These are phyloP conservation scores for Furcifer pardalis DNA, from an alignment of 2,797 vertebrate species.

Conservation along the genomic window DNA sequence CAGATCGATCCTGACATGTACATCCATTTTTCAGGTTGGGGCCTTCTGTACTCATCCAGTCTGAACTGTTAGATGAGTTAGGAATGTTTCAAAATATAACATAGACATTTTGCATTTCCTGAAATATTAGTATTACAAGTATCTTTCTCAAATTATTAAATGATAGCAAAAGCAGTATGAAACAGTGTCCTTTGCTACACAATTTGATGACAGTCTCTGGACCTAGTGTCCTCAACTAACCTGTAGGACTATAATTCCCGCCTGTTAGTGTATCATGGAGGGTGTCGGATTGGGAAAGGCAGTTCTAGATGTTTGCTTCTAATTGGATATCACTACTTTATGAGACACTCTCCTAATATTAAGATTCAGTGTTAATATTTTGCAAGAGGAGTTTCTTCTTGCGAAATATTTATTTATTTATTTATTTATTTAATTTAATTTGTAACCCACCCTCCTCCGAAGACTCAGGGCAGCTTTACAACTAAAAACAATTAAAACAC, in stretches of 20 bases:
- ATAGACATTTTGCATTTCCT: neutral
- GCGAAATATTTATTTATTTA: conserved; percentile 50
- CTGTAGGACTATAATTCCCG: neutral
- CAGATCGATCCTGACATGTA: too few relatives aligned
- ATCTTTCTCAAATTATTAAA: conserved; percentile 7
- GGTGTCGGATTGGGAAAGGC: neutral
- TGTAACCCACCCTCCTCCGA: too few relatives aligned
- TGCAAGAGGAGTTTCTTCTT: conserved; percentile 15
- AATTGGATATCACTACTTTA: conserved; percentile 11
- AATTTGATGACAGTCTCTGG: neutral
- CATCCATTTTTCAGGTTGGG: too few relatives aligned
- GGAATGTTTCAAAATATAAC: neutral
- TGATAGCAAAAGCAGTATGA: neutral
- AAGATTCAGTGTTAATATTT: conserved; percentile 19
- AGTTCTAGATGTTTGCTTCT: neutral
- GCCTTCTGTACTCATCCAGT: too few relatives aligned
- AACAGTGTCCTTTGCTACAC: neutral
- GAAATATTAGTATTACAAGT: neutral
- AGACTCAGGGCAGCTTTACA: too few relatives aligned
- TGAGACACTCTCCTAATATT: conserved; percentile 22
- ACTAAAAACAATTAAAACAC: too few relatives aligned
- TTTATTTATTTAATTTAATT: conserved; percentile 59
- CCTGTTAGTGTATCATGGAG: neutral
- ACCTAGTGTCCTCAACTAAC: neutral
- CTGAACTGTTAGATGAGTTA: neutral